Conservation (phyloP, 2,888 invertebrate genomes). For the Amphipoea oculea region DNA sequence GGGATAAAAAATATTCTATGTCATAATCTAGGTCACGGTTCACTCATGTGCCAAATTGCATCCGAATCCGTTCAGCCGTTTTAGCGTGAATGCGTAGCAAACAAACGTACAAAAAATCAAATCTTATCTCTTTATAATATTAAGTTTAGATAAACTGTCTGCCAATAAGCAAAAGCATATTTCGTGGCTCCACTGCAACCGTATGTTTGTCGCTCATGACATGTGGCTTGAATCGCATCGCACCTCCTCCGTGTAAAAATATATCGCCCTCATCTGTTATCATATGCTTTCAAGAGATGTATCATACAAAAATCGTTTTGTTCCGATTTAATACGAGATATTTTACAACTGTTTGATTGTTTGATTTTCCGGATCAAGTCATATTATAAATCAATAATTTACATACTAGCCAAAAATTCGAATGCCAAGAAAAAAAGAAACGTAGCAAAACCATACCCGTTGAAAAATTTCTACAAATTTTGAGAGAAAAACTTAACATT, state of each 20-base stretch:
- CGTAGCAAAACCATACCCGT: conserved; percentile 1
- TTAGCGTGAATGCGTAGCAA: not conserved
- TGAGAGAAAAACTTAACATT: conserved; percentile 14
- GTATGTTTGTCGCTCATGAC: conserved; percentile 51
- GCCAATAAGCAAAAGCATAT: not conserved
- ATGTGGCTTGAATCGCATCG: conserved; percentile 59
- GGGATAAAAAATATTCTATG: not conserved
- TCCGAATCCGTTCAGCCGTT: not conserved
- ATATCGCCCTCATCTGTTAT: conserved; percentile 39
- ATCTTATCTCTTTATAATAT: not conserved
- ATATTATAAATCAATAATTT: not conserved
- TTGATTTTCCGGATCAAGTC: not conserved
- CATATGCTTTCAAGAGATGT: conserved; percentile 18
- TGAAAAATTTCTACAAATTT: conserved; percentile 19
- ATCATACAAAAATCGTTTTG: conserved; percentile 8
- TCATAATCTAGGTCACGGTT: not conserved
- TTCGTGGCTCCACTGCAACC: conserved; percentile 37
- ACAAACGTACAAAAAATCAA: not conserved
- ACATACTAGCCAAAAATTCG: not conserved
- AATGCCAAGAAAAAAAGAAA: not conserved
- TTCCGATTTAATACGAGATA: not conserved
- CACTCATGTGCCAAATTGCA: not conserved
- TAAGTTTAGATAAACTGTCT: not conserved
- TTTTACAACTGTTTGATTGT: not conserved
- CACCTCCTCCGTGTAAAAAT: conserved; percentile 51